These are phyloP conservation scores for Petroica traversi DNA, from an alignment of 2,113 vertebrate genomes.

Conservation along the genomic window DNA sequence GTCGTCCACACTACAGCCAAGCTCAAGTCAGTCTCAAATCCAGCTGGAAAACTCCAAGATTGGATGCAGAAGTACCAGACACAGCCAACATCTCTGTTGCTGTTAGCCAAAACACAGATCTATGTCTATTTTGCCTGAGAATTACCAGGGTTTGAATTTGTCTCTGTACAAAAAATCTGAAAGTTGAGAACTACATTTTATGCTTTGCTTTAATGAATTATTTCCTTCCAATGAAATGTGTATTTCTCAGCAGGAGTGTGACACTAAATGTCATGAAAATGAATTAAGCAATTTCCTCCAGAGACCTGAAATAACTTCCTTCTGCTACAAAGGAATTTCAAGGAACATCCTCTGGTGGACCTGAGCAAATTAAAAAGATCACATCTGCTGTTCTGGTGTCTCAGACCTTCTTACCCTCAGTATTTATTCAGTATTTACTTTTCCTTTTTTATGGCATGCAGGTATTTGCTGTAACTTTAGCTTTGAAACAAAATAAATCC, in stretches of 20 bases:
- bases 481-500: background rate
- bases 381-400: background rate
- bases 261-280: conserved; percentile 27
- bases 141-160: background rate
- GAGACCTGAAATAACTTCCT: background rate
- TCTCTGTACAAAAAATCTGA: background rate
- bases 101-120: background rate
- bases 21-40: background rate
- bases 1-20: background rate
- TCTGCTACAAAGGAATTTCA: background rate
- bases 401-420: background rate
- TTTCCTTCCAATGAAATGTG: background rate
- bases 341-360: background rate
- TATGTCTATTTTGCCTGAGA: background rate
- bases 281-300: conserved; percentile 22
- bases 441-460: background rate
- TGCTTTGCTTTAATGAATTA: background rate
- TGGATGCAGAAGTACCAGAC: background rate
- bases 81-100: background rate
- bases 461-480: background rate
- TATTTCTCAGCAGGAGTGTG: background rate
- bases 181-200: background rate
- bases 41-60: background rate
- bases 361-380: conserved; percentile 13
- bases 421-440: background rate